Conservation (phyloP, 2,113 vertebrate species). For the Cephalopholis sonnerati region DNA sequence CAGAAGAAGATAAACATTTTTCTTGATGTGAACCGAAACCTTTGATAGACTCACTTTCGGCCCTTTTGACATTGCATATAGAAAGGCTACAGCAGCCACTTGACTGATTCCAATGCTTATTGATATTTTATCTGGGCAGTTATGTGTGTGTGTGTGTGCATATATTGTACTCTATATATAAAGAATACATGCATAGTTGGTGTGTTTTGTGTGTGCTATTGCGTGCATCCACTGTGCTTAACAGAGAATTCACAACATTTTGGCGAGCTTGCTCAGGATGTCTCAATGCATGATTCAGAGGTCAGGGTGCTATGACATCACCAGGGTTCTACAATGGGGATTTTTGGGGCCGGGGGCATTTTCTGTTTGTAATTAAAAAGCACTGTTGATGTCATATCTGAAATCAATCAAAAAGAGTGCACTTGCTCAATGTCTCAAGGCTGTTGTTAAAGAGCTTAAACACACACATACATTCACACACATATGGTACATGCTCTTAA, state of each 20-base stretch:
- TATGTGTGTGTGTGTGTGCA: neutral
- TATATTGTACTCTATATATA: neutral
- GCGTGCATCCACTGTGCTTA: neutral
- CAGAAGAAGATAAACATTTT: conserved; percentile 50
- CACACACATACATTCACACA: neutral
- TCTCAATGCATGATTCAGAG: conserved; percentile 66
- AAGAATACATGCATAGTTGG: neutral
- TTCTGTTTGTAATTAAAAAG: conserved; percentile 74
- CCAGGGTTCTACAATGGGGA: conserved; percentile 49
- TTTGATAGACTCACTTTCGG: conserved; percentile 27
- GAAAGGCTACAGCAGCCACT: neutral
- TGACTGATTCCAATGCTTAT: neutral
- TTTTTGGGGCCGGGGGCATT: conserved; percentile 23
- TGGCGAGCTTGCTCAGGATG: conserved; percentile 32
- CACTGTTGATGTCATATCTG: conserved; percentile 64
- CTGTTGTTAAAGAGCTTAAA: conserved; percentile 17
- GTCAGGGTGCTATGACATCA: conserved; percentile 74
- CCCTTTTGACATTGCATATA: neutral
- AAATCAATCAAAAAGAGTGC: conserved; percentile 43
- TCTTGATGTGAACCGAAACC: conserved; percentile 25
- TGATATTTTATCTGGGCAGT: conserved; percentile 5
- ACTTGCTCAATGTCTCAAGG: conserved; percentile 33
- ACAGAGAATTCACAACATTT: conserved; percentile 24
- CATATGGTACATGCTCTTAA: neutral
- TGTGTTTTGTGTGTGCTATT: neutral